Conservation (phyloP, 2,797 vertebrate species). For the Furcifer pardalis region DNA sequence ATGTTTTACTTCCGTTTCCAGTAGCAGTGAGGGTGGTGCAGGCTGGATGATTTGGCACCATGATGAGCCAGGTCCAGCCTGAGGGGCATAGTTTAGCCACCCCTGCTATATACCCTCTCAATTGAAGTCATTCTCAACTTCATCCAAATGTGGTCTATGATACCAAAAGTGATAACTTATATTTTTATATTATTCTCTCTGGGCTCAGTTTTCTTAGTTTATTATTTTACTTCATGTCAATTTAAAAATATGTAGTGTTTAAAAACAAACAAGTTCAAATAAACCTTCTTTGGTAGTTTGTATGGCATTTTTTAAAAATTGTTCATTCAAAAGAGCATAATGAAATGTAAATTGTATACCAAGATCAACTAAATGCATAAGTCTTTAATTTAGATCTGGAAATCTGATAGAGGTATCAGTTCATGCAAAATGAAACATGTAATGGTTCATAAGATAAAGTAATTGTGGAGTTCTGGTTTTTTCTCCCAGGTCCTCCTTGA, state of each 20-base stretch:
- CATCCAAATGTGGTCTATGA: too few relatives aligned
- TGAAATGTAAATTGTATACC: conserved; percentile 32
- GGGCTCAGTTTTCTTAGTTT: neutral
- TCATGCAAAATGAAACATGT: conserved; percentile 54
- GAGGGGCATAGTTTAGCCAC: too few relatives aligned
- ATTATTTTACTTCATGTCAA: conserved; percentile 18
- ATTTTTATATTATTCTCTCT: neutral
- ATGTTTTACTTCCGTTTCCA: too few relatives aligned
- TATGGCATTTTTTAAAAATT: conserved; percentile 24
- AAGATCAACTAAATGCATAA: conserved; percentile 12
- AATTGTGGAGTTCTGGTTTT: conserved; percentile 46
- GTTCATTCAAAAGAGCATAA: conserved; percentile 16
- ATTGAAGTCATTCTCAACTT: too few relatives aligned
- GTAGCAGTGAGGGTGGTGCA: too few relatives aligned
- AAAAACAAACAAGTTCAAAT: neutral
- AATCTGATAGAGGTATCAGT: conserved; percentile 50
- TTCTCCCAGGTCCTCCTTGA: conserved; percentile 69
- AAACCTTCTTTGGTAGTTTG: conserved; percentile 1
- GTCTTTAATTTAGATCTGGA: conserved; percentile 42
- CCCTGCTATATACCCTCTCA: too few relatives aligned
- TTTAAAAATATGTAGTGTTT: conserved; percentile 36
- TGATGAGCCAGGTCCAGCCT: too few relatives aligned
- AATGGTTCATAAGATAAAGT: conserved; percentile 66
- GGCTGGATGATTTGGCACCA: too few relatives aligned
- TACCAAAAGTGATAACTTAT: too few relatives aligned